A percentile compares a stretch with the other conserved stretches of the same genome.
These are phyloP conservation scores for Rhombomys opimus DNA, from an alignment of 2,113 vertebrate genomes.

Conservation along the genomic window DNA sequence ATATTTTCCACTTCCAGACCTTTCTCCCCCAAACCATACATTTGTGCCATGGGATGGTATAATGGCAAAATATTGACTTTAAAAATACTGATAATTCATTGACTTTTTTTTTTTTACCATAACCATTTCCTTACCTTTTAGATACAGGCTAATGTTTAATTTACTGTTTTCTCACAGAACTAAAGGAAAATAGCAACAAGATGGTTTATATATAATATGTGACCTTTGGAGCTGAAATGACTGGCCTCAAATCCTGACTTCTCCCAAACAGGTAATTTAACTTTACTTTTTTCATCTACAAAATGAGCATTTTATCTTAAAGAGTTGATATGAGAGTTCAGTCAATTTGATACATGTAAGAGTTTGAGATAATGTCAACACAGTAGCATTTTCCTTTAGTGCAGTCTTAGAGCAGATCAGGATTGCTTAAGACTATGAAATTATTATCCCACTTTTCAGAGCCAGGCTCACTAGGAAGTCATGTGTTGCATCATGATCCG, in stretches of 20 bases:
- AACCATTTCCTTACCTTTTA: slow-evolving; percentile 13
- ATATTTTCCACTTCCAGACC: slow-evolving; percentile 32
- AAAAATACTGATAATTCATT: slow-evolving; percentile 11
- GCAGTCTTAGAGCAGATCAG: not conserved
- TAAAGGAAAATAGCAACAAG: slow-evolving; percentile 26
- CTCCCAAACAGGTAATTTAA: not conserved
- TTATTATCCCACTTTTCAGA: not conserved
- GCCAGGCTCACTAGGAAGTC: not conserved
- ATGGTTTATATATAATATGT: not conserved
- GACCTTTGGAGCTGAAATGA: not conserved
- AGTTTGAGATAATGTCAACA: not conserved
- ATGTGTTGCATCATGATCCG: not conserved
- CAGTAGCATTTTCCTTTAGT: slow-evolving; percentile 19
- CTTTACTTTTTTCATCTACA: not conserved
- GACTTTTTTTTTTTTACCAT: not conserved
- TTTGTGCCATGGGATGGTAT: not conserved
- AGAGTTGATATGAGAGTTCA: not conserved
- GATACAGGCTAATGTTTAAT: not conserved
- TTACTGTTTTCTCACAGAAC: not conserved
- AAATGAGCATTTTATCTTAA: not conserved
- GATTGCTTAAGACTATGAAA: slow-evolving; percentile 6
- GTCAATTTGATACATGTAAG: not conserved
- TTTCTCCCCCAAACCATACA: not conserved
- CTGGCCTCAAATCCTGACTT: not conserved
- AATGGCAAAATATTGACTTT: not conserved